These are phyloP conservation scores for Allenopithecus nigroviridis DNA, from an alignment of 2,797 vertebrate genomes.

Conservation along the genomic window DNA sequence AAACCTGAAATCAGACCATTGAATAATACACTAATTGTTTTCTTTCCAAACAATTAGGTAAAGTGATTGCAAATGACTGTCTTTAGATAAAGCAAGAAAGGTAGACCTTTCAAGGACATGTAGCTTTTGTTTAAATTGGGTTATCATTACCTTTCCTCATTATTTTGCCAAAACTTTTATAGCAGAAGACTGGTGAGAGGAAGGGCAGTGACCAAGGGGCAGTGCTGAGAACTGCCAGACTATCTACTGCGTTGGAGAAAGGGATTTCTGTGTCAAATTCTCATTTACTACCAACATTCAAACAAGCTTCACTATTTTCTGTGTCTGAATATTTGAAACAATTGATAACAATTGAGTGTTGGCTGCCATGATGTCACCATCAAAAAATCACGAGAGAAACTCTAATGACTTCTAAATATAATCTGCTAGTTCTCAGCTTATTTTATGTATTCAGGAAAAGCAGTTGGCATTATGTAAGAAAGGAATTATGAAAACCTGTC, in stretches of 20 bases:
- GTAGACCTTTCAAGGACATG: neutral
- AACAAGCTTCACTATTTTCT: conserved; percentile 5
- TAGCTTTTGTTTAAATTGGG: neutral
- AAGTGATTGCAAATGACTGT: neutral
- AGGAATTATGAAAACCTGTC: conserved; percentile 53
- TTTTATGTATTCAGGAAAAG: conserved; percentile 59
- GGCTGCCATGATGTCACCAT: conserved; percentile 68
- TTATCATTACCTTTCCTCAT: neutral
- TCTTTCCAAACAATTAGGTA: neutral
- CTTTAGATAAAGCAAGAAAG: conserved; percentile 39
- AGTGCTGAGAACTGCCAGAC: neutral
- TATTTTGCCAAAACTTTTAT: neutral
- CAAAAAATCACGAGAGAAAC: conserved; percentile 59
- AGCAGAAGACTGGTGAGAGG: neutral
- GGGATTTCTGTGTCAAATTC: neutral
- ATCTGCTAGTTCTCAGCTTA: conserved; percentile 56
- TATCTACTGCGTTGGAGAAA: neutral
- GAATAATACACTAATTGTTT: neutral
- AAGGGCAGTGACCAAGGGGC: neutral
- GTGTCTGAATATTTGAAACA: conserved; percentile 61
- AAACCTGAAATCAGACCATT: conserved; percentile 41
- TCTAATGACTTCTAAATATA: conserved; percentile 71
- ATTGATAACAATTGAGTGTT: conserved; percentile 63
- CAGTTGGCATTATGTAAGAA: conserved; percentile 53
- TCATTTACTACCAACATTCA: neutral